These are phyloP conservation scores for Chelonoidis abingdonii DNA, from an alignment of 2,113 vertebrate species.

Conservation along the genomic window DNA sequence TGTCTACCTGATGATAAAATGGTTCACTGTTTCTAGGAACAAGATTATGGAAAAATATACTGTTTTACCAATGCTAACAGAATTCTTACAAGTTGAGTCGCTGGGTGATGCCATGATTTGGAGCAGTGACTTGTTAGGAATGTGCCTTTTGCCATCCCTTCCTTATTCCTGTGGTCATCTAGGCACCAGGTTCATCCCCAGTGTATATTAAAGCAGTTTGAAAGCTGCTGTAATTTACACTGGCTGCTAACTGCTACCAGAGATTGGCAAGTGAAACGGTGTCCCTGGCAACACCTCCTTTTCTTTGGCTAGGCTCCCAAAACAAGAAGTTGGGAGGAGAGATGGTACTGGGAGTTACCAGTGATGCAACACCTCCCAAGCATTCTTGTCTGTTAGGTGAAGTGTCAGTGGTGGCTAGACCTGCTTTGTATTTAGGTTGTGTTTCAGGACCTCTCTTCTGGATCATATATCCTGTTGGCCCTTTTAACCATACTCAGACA, in stretches of 20 bases:
- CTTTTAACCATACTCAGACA: neutral
- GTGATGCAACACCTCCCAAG: neutral
- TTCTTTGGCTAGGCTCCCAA: neutral
- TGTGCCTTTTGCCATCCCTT: neutral
- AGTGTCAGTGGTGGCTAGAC: neutral
- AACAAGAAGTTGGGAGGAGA: neutral
- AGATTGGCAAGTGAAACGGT: neutral
- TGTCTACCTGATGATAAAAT: too few species aligned
- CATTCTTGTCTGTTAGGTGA: neutral
- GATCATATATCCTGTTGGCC: neutral
- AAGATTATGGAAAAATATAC: too few species aligned
- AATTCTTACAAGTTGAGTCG: too few species aligned
- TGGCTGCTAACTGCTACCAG: neutral
- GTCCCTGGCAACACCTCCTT: neutral
- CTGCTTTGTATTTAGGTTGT: neutral
- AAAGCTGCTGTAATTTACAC: neutral
- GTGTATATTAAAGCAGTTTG: neutral
- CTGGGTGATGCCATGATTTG: too few species aligned
- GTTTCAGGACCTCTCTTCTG: neutral
- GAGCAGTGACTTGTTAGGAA: too few species aligned
- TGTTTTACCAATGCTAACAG: too few species aligned
- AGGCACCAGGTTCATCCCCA: neutral
- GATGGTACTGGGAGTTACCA: neutral
- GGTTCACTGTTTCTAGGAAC: too few species aligned
- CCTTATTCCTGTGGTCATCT: neutral